These are phyloP conservation scores for Lamproptera curius DNA, from an alignment of 2,888 invertebrate species.

Conservation along the genomic window DNA sequence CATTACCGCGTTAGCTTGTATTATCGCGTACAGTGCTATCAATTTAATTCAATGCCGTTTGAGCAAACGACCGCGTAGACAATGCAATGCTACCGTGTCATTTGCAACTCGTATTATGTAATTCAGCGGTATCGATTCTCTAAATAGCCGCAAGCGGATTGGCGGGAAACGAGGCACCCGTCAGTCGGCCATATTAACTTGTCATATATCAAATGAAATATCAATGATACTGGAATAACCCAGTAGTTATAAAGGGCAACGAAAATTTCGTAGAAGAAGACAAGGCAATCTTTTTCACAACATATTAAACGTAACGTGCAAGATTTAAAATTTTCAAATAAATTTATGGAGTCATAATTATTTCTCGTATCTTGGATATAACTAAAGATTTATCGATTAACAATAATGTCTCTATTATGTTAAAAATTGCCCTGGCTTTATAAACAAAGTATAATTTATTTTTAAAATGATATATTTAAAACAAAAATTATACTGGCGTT, in stretches of 20 bases:
- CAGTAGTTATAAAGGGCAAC: background rate
- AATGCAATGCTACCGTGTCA: conserved; percentile 34
- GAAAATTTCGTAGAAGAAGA: background rate
- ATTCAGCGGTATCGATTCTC: conserved; percentile 30
- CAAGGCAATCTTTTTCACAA: background rate
- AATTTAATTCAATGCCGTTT: conserved; percentile 61
- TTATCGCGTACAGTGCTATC: conserved; percentile 51
- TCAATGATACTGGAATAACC: conserved; percentile 11
- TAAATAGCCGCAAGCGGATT: conserved; percentile 18
- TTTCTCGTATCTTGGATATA: no score
- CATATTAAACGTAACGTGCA: no score
- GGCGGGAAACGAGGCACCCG: conserved; percentile 2
- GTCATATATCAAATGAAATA: conserved; percentile 8
- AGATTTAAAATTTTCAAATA: no score
- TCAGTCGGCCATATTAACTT: conserved; percentile 5
- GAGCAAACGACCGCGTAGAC: conserved; percentile 40
- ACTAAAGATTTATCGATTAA: no score
- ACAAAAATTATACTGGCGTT: background rate
- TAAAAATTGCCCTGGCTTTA: background rate
- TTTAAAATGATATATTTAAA: background rate
- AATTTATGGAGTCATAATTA: no score
- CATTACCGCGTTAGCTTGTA: conserved; percentile 52
- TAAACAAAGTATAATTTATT: background rate
- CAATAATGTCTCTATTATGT: no score
- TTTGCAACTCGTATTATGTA: conserved; percentile 31